phyloP scores from a whole-genome alignment of 2,113 vertebrate genomes.

The Engraulis encrasicolus region DNA sequence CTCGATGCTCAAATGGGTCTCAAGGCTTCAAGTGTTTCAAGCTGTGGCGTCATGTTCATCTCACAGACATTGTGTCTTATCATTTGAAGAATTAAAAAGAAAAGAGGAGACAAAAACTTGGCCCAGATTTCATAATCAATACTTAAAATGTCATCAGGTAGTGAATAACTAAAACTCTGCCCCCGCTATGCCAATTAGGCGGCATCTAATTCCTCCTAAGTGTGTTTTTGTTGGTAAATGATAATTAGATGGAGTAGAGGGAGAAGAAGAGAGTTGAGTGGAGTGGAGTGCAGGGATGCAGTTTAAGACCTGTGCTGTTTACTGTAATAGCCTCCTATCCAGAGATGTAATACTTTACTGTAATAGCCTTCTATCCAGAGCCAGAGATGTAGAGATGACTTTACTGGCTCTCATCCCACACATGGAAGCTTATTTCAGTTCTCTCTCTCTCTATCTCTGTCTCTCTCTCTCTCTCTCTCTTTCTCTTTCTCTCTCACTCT shows the following conservation, averaged over 20 bases:
- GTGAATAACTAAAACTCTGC: not conserved
- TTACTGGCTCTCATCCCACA: too few species aligned
- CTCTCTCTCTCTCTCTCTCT: too few species aligned
- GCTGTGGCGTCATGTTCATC: not conserved
- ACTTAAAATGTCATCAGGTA: constrained; percentile 3
- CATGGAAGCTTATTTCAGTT: too few species aligned
- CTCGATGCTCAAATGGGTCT: not conserved
- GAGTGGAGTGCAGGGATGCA: not conserved
- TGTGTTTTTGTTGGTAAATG: constrained; percentile 1
- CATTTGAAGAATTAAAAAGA: not conserved
- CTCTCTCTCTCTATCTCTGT: too few species aligned
- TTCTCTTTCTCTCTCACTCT: too few species aligned
- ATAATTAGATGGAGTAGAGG: not conserved
- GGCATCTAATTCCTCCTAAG: not conserved
- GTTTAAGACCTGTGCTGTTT: not conserved
- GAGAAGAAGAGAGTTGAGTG: not conserved
- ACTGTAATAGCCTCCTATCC: not conserved
- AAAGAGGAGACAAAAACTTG: not conserved
- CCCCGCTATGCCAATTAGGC: not conserved
- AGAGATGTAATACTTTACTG: too few species aligned
- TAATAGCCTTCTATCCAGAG: too few species aligned
- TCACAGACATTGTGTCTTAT: not conserved
- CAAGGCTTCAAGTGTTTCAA: not conserved
- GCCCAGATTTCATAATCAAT: constrained; percentile 13
- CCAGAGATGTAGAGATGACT: too few species aligned